These are phyloP conservation scores for Ernsta delagoae DNA, from an alignment of 2,888 invertebrate genomes.

Conservation along the genomic window DNA sequence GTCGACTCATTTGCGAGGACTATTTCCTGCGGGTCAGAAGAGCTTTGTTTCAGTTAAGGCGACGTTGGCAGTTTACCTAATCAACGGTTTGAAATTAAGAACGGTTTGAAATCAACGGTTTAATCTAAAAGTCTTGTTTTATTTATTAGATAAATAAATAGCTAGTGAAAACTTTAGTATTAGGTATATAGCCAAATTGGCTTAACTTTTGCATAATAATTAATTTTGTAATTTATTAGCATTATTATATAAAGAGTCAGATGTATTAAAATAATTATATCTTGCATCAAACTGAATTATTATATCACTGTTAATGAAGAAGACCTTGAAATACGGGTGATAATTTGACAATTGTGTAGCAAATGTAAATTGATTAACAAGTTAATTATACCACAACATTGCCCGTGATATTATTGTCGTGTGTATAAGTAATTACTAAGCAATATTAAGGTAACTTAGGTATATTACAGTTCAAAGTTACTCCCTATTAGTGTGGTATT, in stretches of 20 bases:
- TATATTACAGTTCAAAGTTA: too few species aligned
- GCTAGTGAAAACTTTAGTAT: too few species aligned
- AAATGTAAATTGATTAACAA: not conserved
- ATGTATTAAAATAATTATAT: too few species aligned
- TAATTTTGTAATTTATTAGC: too few species aligned
- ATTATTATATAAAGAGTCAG: too few species aligned
- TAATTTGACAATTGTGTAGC: not conserved
- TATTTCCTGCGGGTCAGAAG: slow-evolving; percentile 74
- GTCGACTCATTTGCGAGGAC: slow-evolving; percentile 64
- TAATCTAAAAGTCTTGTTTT: too few species aligned
- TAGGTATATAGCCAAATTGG: too few species aligned
- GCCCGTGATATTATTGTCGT: not conserved
- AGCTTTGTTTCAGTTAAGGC: slow-evolving; percentile 14
- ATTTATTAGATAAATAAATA: too few species aligned
- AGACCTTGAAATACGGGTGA: not conserved
- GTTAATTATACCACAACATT: not conserved
- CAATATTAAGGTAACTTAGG: not conserved
- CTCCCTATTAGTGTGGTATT: too few species aligned
- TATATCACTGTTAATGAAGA: not conserved
- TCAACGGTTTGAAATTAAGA: not conserved
- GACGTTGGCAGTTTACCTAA: not conserved
- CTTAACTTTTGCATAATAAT: too few species aligned
- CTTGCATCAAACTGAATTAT: too few species aligned
- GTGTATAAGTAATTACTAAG: not conserved
- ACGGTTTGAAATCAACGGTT: too few species aligned